These are phyloP conservation scores for Canis aureus DNA, from an alignment of 2,113 vertebrate genomes.

Conservation along the genomic window DNA sequence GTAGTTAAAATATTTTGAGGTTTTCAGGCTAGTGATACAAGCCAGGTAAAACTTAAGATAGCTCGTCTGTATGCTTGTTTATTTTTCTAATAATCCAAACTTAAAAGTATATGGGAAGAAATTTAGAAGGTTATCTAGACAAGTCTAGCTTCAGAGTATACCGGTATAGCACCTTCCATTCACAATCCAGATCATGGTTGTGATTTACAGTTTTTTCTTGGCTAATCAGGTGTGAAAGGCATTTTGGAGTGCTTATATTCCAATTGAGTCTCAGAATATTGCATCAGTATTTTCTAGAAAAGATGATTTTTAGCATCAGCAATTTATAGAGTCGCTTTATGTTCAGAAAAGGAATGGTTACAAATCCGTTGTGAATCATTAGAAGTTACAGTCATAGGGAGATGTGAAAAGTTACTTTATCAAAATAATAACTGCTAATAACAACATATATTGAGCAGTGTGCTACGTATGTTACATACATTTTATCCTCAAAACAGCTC, in stretches of 20 bases:
- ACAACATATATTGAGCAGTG: background rate
- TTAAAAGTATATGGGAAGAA: constrained; percentile 46
- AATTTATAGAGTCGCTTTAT: constrained; percentile 45
- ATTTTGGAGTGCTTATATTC: constrained; percentile 32
- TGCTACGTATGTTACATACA: constrained; percentile 34
- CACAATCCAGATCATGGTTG: background rate
- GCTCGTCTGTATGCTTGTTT: constrained; percentile 9
- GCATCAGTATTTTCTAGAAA: constrained; percentile 51
- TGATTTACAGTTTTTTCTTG: constrained; percentile 34
- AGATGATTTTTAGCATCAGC: constrained; percentile 34
- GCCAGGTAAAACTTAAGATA: constrained; percentile 49
- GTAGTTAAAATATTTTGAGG: constrained; percentile 29
- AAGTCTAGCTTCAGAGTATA: background rate
- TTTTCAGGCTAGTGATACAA: constrained; percentile 43
- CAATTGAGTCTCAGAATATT: background rate
- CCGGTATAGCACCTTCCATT: background rate
- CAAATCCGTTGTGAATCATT: background rate
- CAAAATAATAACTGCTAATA: constrained; percentile 45
- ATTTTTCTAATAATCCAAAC: constrained; percentile 38
- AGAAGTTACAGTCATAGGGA: background rate
- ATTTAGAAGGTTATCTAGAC: background rate
- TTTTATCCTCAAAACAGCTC: constrained; percentile 50
- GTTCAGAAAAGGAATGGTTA: constrained; percentile 45
- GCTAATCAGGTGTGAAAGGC: background rate
- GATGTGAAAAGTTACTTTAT: constrained; percentile 57